A percentile compares a stretch with the other conserved stretches of the same genome.
Conservation (phyloP, 2,113 vertebrate genomes). For the Mobula birostris region DNA sequence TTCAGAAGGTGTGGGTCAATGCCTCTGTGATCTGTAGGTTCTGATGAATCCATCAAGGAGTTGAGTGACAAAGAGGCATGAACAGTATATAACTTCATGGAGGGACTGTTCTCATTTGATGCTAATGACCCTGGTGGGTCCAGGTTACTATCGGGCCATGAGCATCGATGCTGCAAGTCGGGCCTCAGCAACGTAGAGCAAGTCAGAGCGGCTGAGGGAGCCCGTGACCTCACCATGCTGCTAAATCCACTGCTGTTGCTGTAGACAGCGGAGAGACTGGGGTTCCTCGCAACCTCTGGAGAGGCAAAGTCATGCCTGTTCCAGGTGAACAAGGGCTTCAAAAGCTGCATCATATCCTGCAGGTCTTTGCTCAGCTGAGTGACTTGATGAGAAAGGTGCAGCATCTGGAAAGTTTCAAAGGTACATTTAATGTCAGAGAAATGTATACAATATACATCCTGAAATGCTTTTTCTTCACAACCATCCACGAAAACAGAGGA, state of each 20-base stretch:
- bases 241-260: slow-evolving; percentile 41
- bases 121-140: not conserved
- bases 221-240: slow-evolving; percentile 40
- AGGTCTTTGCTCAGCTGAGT: slow-evolving; percentile 64
- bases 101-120: not conserved
- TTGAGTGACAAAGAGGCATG: slow-evolving; percentile 42
- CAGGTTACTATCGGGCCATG: slow-evolving; percentile 53
- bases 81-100: not conserved
- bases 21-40: slow-evolving; percentile 45
- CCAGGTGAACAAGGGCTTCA: slow-evolving; percentile 56
- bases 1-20: slow-evolving; percentile 47
- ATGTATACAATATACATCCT: too few species aligned
- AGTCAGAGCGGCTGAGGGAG: slow-evolving; percentile 43
- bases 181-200: slow-evolving; percentile 51
- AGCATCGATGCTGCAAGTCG: slow-evolving; percentile 44
- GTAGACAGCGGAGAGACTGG: slow-evolving; percentile 47
- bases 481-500: too few species aligned
- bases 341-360: slow-evolving; percentile 63
- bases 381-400: slow-evolving; percentile 61
- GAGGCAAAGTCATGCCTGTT: slow-evolving; percentile 49
- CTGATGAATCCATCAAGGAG: slow-evolving; percentile 43
- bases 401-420: slow-evolving; percentile 54
- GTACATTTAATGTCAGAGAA: too few species aligned
- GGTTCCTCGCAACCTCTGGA: slow-evolving; percentile 48
- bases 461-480: too few species aligned